phyloP scores from a whole-genome alignment of 2,113 vertebrate genomes.

The Macroglossus sobrinus region DNA sequence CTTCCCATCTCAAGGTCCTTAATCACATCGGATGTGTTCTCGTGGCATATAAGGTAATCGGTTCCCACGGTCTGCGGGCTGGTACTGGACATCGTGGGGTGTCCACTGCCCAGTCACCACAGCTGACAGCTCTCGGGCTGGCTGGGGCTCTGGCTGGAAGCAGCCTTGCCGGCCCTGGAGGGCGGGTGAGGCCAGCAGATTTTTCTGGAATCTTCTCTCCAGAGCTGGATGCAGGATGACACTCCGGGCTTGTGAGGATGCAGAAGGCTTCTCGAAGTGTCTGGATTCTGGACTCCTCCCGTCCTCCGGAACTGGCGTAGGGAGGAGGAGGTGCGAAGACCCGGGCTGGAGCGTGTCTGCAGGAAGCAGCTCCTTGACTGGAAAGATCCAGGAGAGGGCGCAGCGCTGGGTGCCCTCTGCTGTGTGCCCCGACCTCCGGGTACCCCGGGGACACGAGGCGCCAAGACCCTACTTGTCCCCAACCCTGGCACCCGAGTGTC shows the following conservation, averaged over 20 bases:
- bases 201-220: background rate
- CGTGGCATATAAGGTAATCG: background rate
- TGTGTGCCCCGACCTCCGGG: background rate
- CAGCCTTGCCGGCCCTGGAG: background rate
- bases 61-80: too few species aligned
- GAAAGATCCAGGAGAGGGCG: background rate
- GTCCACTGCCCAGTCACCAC: accelerated
- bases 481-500: background rate
- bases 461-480: background rate
- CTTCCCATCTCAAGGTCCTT: background rate
- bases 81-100: background rate
- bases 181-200: background rate
- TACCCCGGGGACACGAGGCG: background rate
- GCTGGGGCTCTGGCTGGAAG: background rate
- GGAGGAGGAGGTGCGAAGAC: background rate
- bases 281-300: background rate
- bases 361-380: background rate
- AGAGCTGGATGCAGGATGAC: background rate
- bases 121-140: background rate
- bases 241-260: background rate
- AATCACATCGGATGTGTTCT: background rate
- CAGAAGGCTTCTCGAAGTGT: background rate
- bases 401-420: background rate
- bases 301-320: background rate
- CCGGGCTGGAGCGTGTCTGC: accelerated